Percentiles rank a stretch among this genome's conserved stretches.
phyloP scores from a whole-genome alignment of 1,140 invertebrate species.

The Diorhabda elongata region DNA sequence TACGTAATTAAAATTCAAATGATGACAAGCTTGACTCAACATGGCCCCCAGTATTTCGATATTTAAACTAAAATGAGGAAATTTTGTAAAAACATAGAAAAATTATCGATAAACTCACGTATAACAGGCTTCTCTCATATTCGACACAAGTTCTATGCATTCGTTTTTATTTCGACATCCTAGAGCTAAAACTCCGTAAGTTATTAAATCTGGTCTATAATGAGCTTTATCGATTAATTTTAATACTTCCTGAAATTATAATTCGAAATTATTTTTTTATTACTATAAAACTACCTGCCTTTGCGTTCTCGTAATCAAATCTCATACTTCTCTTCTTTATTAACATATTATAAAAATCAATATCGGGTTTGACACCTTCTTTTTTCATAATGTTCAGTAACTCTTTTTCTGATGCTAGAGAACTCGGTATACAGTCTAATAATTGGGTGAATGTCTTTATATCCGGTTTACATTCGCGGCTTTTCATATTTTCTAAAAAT shows the following conservation, averaged over 20 bases:
- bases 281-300: slow-evolving; percentile 52
- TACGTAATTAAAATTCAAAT: slow-evolving; percentile 61
- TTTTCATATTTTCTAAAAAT: slow-evolving; percentile 70
- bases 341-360: slow-evolving; percentile 80
- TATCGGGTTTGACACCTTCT: slow-evolving; percentile 62
- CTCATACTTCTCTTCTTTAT: slow-evolving; percentile 73
- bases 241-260: slow-evolving; percentile 31
- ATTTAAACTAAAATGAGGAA: slow-evolving; percentile 58
- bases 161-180: slow-evolving; percentile 61
- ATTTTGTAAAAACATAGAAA: background rate
- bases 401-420: slow-evolving; percentile 60
- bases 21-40: slow-evolving; percentile 56
- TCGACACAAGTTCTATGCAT: slow-evolving; percentile 59
- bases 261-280: background rate
- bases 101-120: slow-evolving; percentile 47
- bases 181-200: slow-evolving; percentile 80
- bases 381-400: slow-evolving; percentile 58
- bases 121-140: slow-evolving; percentile 64
- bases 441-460: slow-evolving; percentile 76
- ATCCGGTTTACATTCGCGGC: slow-evolving; percentile 63
- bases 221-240: slow-evolving; percentile 56
- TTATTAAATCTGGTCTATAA: slow-evolving; percentile 70
- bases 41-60: slow-evolving; percentile 67
- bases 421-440: slow-evolving; percentile 65
- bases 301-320: slow-evolving; percentile 61